These are phyloP conservation scores for Bergia puertoricense DNA, from an alignment of 92 coral and sea anemone genomes.

Conservation along the genomic window DNA sequence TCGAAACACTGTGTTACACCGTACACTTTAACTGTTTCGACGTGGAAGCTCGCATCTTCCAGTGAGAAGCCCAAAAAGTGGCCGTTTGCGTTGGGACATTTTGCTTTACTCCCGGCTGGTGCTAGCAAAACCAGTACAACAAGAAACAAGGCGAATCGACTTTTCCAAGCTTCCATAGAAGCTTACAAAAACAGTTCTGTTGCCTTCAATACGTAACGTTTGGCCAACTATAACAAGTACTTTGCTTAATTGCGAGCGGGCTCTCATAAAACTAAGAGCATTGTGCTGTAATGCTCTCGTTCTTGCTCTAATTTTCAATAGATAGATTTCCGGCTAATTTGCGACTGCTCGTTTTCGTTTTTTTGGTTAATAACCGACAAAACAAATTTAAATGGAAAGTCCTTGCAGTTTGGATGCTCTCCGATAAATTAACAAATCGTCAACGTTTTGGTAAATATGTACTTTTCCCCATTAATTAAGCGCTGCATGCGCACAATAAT, in stretches of 20 bases:
- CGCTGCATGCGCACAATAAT: neutral
- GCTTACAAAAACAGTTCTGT: neutral
- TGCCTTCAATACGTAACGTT: neutral
- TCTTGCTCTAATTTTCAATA: neutral
- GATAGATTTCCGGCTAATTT: neutral
- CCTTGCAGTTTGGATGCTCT: neutral
- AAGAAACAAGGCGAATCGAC: neutral
- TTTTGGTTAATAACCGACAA: neutral
- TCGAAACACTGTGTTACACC: slow-evolving; percentile 31
- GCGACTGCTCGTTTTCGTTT: neutral
- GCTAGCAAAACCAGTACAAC: neutral
- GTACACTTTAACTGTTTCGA: slow-evolving; percentile 1
- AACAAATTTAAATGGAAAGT: neutral
- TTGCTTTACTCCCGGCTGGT: neutral
- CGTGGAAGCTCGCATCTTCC: neutral
- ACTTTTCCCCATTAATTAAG: neutral
- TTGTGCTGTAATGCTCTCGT: neutral
- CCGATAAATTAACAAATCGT: neutral
- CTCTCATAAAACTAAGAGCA: neutral
- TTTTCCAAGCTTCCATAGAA: slow-evolving; percentile 1
- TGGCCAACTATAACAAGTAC: neutral
- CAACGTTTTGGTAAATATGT: neutral
- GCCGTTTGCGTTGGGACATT: slow-evolving; percentile 27
- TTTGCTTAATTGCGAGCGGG: slow-evolving; percentile 10
- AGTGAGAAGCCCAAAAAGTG: slow-evolving; percentile 34